Percentiles rank a stretch among this genome's conserved stretches.
Evolutionary conservation across 2,797 vertebrate genomes (phyloP).

Genomic region (Steatocranus sp.): DNA sequence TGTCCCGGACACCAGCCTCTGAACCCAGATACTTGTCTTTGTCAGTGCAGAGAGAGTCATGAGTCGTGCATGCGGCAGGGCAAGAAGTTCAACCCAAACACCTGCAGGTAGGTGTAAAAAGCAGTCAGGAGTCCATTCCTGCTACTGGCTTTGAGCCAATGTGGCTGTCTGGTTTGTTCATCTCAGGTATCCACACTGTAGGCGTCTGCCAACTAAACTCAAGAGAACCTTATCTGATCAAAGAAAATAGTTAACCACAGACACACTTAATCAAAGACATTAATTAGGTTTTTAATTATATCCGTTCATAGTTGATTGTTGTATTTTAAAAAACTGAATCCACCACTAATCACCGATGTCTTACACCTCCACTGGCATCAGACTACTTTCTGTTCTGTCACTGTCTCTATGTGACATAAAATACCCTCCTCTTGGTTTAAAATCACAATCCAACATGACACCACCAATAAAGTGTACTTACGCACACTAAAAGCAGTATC

Average conservation of each 20-base stretch:
- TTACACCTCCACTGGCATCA: neutral
- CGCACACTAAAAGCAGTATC: neutral
- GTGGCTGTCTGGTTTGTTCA: neutral
- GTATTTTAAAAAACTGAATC: neutral
- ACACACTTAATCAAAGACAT: neutral
- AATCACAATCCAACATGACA: neutral
- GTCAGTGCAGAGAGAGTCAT: slow-evolving; percentile 72
- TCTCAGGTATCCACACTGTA: neutral
- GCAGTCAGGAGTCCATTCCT: neutral
- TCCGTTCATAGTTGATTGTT: neutral
- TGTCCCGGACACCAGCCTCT: slow-evolving; percentile 72
- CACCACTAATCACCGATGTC: neutral
- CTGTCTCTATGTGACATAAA: neutral
- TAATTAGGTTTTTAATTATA: neutral
- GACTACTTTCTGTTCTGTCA: neutral
- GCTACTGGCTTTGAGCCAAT: neutral
- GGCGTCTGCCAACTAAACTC: neutral
- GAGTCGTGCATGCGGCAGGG: slow-evolving; percentile 72
- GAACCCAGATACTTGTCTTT: slow-evolving; percentile 73
- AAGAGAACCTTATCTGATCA: neutral
- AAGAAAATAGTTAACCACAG: neutral
- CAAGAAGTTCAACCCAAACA: slow-evolving; percentile 69
- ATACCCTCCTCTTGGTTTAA: neutral
- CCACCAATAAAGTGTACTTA: neutral
- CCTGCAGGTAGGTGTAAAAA: slow-evolving; percentile 67